A percentile compares a stretch with the other conserved stretches of the same genome.
Evolutionary conservation across 53 echinoderm and acorn worm species (phyloP).

Genomic region (Patiria pectinifera): DNA sequence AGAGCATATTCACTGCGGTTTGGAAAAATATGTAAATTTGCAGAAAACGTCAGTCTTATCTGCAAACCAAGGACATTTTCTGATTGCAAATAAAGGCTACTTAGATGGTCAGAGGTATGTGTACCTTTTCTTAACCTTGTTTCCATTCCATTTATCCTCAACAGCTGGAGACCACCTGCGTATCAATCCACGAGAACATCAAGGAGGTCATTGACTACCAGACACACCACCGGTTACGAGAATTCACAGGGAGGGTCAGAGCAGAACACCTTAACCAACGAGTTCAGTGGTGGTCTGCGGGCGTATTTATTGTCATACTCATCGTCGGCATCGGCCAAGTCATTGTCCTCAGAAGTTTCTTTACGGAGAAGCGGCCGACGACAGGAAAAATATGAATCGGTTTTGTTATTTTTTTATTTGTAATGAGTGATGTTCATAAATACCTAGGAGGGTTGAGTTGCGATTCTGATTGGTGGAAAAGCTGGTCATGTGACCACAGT

Average conservation of each 20-base stretch:
- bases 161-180: slow-evolving; percentile 95
- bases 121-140: background rate
- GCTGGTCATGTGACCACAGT: background rate
- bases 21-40: no score
- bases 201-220: slow-evolving; percentile 92
- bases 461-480: background rate
- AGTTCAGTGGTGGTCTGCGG: slow-evolving; percentile 93
- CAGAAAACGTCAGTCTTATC: no score
- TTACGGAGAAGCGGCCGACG: slow-evolving; percentile 84
- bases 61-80: no score
- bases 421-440: background rate
- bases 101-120: no score
- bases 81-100: no score
- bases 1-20: no score
- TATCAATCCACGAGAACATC: slow-evolving; percentile 90
- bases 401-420: background rate
- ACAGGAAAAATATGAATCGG: slow-evolving; percentile 69
- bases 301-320: slow-evolving; percentile 83
- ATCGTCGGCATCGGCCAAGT: slow-evolving; percentile 86
- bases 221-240: slow-evolving; percentile 96
- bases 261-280: slow-evolving; percentile 87
- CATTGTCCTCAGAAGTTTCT: slow-evolving; percentile 95
- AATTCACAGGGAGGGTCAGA: slow-evolving; percentile 77
- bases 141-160: background rate
- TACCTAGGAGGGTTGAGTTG: background rate